Evolutionary conservation across 2,113 vertebrate genomes (phyloP).

Genomic region (Pterocles orientalis): DNA sequence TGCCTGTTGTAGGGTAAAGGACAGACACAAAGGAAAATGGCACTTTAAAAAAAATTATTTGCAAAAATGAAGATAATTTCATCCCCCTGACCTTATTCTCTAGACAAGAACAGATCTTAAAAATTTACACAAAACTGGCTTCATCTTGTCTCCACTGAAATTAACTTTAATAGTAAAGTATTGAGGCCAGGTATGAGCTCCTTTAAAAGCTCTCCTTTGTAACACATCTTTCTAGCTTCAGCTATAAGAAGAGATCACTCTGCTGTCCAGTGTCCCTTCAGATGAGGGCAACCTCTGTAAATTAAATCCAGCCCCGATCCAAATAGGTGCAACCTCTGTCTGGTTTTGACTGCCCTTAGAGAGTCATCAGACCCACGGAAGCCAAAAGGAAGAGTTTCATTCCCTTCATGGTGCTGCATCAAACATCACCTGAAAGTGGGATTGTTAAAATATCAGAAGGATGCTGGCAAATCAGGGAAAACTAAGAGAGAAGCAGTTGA

Average conservation of each 20-base stretch:
- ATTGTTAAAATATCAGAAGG: not conserved
- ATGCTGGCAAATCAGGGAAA: not conserved
- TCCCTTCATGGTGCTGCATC: not conserved
- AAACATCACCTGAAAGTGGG: not conserved
- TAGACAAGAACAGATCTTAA: not conserved
- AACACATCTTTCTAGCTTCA: not conserved
- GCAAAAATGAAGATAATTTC: not conserved
- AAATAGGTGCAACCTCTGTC: not conserved
- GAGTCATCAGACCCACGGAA: not conserved
- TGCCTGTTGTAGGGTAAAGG: not conserved
- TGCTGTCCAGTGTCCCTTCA: not conserved
- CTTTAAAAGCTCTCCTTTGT: not conserved
- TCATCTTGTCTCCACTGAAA: not conserved
- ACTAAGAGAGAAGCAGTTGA: not conserved
- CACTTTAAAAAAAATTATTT: not conserved
- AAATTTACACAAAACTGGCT: not conserved
- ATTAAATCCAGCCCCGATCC: not conserved
- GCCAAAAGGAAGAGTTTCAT: not conserved
- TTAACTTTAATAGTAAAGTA: not conserved
- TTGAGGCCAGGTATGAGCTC: not conserved
- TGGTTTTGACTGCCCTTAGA: not conserved
- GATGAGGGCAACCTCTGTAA: not conserved
- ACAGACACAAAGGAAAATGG: not conserved
- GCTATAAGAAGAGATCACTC: not conserved
- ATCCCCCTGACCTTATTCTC: not conserved